Percentiles rank a stretch among this genome's conserved stretches.
These are phyloP conservation scores for Drosophila rufa DNA, from an alignment of 1,140 invertebrate species.

Conservation along the genomic window DNA sequence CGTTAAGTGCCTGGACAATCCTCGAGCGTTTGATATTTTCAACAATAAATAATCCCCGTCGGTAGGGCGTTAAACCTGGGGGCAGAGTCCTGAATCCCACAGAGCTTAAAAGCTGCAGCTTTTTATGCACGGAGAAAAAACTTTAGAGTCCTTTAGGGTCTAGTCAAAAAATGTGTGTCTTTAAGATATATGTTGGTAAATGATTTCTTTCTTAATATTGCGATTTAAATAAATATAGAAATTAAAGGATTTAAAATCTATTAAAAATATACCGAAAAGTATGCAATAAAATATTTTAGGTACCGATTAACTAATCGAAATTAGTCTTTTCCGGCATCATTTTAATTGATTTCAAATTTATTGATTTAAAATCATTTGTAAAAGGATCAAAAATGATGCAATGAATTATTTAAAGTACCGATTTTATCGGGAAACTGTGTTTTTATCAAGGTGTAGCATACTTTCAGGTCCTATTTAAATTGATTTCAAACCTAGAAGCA, in stretches of 20 bases:
- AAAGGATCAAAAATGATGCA: too few relatives aligned
- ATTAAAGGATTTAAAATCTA: neutral
- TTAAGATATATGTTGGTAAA: too few relatives aligned
- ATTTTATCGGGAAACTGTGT: too few relatives aligned
- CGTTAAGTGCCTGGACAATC: slow-evolving; percentile 68
- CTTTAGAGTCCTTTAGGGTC: neutral
- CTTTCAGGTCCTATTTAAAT: neutral
- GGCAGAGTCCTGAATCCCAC: neutral
- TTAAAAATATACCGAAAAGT: neutral
- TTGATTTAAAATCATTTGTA: too few relatives aligned
- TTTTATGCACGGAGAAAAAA: neutral
- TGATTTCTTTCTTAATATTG: too few relatives aligned
- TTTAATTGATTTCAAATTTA: neutral
- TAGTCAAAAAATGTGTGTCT: neutral
- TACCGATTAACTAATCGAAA: too few relatives aligned
- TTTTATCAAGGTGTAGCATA: neutral
- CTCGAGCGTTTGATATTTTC: slow-evolving; percentile 58
- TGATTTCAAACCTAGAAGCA: neutral
- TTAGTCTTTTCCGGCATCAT: too few relatives aligned
- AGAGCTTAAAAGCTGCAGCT: slow-evolving; percentile 15
- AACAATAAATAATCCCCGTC: slow-evolving; percentile 71
- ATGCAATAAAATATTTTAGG: too few relatives aligned
- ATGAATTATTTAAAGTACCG: too few relatives aligned
- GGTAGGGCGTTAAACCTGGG: slow-evolving; percentile 6
- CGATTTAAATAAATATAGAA: neutral